These are phyloP conservation scores for Aptenodytes patagonicus DNA, from an alignment of 2,113 vertebrate species.

Conservation along the genomic window DNA sequence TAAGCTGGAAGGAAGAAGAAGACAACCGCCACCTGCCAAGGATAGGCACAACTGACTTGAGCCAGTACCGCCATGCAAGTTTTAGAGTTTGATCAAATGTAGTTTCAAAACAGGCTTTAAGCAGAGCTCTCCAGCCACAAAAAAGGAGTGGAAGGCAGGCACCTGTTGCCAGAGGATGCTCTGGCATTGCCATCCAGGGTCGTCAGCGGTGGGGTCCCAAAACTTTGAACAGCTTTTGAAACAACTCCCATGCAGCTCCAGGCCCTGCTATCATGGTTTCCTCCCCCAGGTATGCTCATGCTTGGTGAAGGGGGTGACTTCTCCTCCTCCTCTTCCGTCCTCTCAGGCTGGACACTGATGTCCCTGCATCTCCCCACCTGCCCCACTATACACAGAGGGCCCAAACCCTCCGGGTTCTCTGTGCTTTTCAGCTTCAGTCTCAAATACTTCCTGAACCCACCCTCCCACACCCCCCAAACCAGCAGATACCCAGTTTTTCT, in stretches of 20 bases:
- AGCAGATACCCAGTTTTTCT: background rate
- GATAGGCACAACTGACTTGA: background rate
- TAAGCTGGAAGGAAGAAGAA: background rate
- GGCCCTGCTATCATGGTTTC: background rate
- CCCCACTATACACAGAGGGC: background rate
- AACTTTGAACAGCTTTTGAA: background rate
- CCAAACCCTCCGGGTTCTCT: background rate
- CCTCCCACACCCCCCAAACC: background rate
- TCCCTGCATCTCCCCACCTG: background rate
- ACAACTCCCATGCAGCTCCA: rapidly evolving
- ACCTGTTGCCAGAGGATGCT: background rate
- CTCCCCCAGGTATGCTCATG: background rate
- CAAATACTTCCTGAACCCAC: background rate
- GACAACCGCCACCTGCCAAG: too few relatives aligned
- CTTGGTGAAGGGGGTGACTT: background rate
- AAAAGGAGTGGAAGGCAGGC: background rate
- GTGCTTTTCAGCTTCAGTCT: background rate
- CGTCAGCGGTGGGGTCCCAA: background rate
- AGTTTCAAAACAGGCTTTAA: background rate
- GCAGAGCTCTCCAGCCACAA: background rate
- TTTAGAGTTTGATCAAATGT: background rate
- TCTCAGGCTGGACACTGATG: background rate
- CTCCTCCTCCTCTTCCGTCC: background rate
- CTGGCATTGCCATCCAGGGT: background rate
- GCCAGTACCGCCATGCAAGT: background rate